phyloP scores from a whole-genome alignment of 2,113 vertebrate genomes.

The Cinclus mexicanus region DNA sequence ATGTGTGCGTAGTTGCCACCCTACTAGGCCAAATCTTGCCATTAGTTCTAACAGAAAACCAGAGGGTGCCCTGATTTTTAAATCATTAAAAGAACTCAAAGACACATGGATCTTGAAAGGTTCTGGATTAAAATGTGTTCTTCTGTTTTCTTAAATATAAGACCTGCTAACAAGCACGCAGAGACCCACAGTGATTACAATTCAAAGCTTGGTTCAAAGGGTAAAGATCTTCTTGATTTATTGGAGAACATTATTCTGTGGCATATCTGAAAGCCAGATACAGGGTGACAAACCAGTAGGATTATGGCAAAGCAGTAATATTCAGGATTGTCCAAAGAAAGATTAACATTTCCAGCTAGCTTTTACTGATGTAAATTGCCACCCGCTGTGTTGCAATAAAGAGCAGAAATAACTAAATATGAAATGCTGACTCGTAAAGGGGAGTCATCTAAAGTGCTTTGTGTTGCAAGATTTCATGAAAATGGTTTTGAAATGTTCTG shows the following conservation, averaged over 20 bases:
- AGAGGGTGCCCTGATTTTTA: neutral
- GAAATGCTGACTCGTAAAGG: neutral
- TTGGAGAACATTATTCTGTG: neutral
- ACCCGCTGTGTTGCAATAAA: neutral
- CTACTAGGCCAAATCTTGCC: neutral
- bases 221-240: neutral
- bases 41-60: neutral
- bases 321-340: slow-evolving; percentile 20
- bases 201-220: neutral
- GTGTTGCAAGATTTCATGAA: slow-evolving; percentile 16
- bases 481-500: slow-evolving; percentile 19
- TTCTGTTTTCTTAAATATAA: neutral
- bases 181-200: neutral
- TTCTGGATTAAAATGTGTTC: neutral
- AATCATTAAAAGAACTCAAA: neutral
- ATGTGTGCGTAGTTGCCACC: neutral
- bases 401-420: slow-evolving; percentile 4
- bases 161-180: neutral
- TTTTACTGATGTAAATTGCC: slow-evolving; percentile 18
- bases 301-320: neutral
- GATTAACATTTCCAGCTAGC: slow-evolving; percentile 21
- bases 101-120: neutral
- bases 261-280: neutral
- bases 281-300: neutral
- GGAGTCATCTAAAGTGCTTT: neutral